These are phyloP conservation scores for Drosophila sucinea DNA, from an alignment of 1,140 invertebrate species.

Conservation along the genomic window DNA sequence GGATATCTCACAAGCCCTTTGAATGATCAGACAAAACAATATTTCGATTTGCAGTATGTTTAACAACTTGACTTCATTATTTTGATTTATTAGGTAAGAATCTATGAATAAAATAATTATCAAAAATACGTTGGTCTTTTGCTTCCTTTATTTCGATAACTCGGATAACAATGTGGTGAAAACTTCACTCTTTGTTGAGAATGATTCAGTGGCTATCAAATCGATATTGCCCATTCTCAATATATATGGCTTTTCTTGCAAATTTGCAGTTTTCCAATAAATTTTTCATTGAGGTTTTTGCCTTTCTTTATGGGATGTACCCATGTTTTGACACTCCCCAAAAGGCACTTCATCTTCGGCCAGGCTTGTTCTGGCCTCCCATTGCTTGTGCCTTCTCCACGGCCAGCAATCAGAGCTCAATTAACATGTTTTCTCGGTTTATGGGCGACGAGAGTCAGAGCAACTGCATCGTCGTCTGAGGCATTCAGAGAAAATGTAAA, in stretches of 20 bases:
- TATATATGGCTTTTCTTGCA: conserved; percentile 1
- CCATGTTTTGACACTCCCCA: conserved; percentile 6
- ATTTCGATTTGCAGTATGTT: too few species aligned
- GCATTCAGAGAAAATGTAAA: conserved; percentile 52
- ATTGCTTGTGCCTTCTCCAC: conserved; percentile 10
- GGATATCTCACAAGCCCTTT: too few species aligned
- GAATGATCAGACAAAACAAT: too few species aligned
- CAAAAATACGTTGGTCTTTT: too few species aligned
- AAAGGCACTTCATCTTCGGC: conserved; percentile 7
- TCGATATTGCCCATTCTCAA: not conserved
- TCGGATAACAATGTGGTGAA: too few species aligned
- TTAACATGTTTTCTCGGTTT: conserved; percentile 73
- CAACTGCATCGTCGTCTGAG: conserved; percentile 6
- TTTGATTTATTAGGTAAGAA: too few species aligned
- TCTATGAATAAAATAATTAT: too few species aligned
- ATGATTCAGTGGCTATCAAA: not conserved
- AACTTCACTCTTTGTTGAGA: not conserved
- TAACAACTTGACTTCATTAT: too few species aligned
- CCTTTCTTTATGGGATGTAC: conserved; percentile 2
- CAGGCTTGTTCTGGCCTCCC: conserved; percentile 18
- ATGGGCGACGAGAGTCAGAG: conserved; percentile 28
- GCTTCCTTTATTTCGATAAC: too few species aligned
- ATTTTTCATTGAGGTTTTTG: conserved; percentile 10
- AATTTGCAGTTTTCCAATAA: not conserved
- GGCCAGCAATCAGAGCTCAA: conserved; percentile 49